These are phyloP conservation scores for Drosophila busckii DNA, from an alignment of 1,140 invertebrate genomes.

Conservation along the genomic window DNA sequence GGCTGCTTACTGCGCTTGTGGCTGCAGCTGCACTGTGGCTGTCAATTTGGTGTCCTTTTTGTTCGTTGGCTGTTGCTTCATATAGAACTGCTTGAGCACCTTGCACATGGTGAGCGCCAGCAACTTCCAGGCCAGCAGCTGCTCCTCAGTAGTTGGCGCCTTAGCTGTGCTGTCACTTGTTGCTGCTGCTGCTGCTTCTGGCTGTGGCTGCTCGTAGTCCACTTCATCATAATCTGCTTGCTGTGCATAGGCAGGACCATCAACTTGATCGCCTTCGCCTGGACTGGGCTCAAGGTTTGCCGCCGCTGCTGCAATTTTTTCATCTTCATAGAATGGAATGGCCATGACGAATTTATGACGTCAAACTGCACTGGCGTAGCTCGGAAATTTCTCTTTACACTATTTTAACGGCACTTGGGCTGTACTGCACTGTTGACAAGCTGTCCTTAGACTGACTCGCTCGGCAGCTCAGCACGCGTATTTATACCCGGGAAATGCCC, in stretches of 20 bases:
- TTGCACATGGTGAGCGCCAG: constrained; percentile 72
- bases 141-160: constrained; percentile 50
- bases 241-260: constrained; percentile 32
- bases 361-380: constrained; percentile 19
- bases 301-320: constrained; percentile 14
- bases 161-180: constrained; percentile 38
- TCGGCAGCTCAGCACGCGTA: constrained; percentile 31
- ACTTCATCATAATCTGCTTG: constrained; percentile 45
- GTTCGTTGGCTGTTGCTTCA: constrained; percentile 30
- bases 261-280: constrained; percentile 60
- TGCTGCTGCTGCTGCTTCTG: constrained; percentile 10
- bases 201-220: constrained; percentile 50
- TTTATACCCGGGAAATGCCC: constrained; percentile 69
- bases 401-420: neutral
- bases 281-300: constrained; percentile 25
- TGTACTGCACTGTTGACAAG: constrained; percentile 31
- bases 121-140: constrained; percentile 67
- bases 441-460: constrained; percentile 54
- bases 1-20: constrained; percentile 56
- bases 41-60: constrained; percentile 53
- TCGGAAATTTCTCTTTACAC: constrained; percentile 1
- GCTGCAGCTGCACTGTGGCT: constrained; percentile 60
- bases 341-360: constrained; percentile 57
- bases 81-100: constrained; percentile 66
- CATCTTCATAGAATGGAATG: constrained; percentile 68